A percentile compares a stretch with the other conserved stretches of the same genome.
phyloP scores from a whole-genome alignment of 1,140 invertebrate genomes.

The Calephelis nemesis region DNA sequence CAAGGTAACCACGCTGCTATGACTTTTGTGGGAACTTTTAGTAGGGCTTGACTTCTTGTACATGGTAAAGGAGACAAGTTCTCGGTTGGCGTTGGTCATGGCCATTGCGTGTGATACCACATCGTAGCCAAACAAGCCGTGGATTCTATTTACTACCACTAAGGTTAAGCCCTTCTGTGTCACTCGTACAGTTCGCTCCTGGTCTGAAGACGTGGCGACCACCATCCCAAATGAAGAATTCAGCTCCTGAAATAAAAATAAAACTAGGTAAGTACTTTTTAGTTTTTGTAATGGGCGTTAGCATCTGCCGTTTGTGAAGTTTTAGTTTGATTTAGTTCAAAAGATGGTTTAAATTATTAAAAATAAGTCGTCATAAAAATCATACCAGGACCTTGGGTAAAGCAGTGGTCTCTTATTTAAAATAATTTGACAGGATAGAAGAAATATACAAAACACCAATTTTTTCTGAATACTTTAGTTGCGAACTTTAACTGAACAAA shows the following conservation, averaged over 20 bases:
- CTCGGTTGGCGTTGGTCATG: constrained; percentile 71
- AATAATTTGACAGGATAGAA: no score
- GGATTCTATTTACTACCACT: constrained; percentile 65
- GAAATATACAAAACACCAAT: no score
- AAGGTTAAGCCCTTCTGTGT: constrained; percentile 64
- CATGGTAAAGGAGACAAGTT: constrained; percentile 70
- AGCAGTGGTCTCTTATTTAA: no score
- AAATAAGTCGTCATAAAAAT: no score
- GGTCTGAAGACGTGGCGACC: constrained; percentile 51
- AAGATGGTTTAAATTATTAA: no score
- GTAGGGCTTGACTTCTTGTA: constrained; percentile 60
- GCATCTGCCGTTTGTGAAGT: no score
- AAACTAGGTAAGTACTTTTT: no score
- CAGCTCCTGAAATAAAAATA: constrained; percentile 52
- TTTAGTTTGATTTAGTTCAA: no score
- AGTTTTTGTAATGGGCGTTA: no score
- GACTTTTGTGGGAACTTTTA: constrained; percentile 16
- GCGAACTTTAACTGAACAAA: no score
- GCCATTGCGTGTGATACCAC: constrained; percentile 72
- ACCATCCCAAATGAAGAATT: constrained; percentile 60
- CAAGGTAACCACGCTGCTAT: constrained; percentile 4
- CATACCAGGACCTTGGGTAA: no score
- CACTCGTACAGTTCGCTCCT: constrained; percentile 60
- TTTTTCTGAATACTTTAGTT: no score
- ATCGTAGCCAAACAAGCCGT: constrained; percentile 67